Conservation (phyloP, 2,113 vertebrate species). For the Rhipidura dahli region DNA sequence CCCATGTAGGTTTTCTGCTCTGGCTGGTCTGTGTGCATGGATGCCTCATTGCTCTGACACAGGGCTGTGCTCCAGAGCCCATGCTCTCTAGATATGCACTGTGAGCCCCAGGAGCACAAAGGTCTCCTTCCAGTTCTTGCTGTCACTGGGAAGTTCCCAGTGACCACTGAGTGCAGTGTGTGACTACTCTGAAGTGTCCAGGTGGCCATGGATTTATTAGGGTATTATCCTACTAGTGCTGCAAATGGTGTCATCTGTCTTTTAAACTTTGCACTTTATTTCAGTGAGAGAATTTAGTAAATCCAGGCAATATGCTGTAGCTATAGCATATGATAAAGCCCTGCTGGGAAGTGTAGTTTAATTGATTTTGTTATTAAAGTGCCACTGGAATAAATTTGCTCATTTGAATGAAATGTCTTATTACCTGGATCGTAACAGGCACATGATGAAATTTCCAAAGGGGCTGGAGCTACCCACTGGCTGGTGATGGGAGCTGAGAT, state of each 20-base stretch:
- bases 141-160: background rate
- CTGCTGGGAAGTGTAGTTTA: conserved; percentile 55
- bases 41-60: background rate
- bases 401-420: conserved; percentile 63
- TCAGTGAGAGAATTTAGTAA: conserved; percentile 27
- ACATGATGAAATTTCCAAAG: background rate
- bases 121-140: background rate
- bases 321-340: conserved; percentile 55
- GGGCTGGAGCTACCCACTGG: background rate
- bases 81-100: rapidly evolving
- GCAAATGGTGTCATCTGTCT: conserved; percentile 54
- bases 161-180: background rate
- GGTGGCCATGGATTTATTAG: conserved; percentile 40
- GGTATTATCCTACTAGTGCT: background rate
- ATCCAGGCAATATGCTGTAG: conserved; percentile 29
- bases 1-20: rapidly evolving
- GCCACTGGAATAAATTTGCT: conserved; percentile 62
- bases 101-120: background rate
- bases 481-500: background rate
- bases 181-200: background rate
- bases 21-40: background rate
- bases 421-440: conserved; percentile 34
- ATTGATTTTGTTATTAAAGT: conserved; percentile 63
- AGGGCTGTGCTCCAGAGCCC: background rate
- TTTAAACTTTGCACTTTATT: conserved; percentile 59